A percentile compares a stretch with the other conserved stretches of the same genome.
Conservation (phyloP, 2,888 invertebrate species). For the Pinctada fucata region DNA sequence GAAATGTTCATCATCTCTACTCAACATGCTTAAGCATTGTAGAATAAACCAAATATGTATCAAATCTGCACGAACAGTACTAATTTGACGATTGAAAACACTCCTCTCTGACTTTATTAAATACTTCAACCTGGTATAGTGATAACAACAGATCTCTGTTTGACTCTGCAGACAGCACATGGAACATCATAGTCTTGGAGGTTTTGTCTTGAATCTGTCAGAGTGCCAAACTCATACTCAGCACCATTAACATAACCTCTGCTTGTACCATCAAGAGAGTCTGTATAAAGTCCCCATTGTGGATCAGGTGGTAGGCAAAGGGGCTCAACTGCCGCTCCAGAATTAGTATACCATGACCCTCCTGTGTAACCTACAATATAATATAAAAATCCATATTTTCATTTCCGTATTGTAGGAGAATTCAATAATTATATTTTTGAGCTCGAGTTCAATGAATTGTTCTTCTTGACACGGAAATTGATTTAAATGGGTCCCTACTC, state of each 20-base stretch:
- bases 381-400: too few species aligned
- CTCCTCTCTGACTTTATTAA: too few species aligned
- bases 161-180: neutral
- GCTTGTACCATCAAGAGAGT: neutral
- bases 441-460: too few species aligned
- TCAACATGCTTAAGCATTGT: too few species aligned
- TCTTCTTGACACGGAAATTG: too few species aligned
- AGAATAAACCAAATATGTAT: too few species aligned
- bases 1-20: too few species aligned
- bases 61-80: too few species aligned
- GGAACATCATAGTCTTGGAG: constrained; percentile 19
- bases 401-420: too few species aligned
- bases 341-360: constrained; percentile 18
- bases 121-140: constrained; percentile 38
- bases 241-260: constrained; percentile 29
- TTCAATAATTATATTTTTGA: too few species aligned
- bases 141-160: neutral
- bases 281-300: constrained; percentile 29
- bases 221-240: constrained; percentile 17
- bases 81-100: too few species aligned
- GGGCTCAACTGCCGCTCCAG: constrained; percentile 26
- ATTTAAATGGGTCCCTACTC: too few species aligned
- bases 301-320: neutral
- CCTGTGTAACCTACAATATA: constrained; percentile 30
- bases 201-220: neutral